These are phyloP conservation scores for Acleris literana DNA, from an alignment of 2,888 invertebrate species.

Conservation along the genomic window DNA sequence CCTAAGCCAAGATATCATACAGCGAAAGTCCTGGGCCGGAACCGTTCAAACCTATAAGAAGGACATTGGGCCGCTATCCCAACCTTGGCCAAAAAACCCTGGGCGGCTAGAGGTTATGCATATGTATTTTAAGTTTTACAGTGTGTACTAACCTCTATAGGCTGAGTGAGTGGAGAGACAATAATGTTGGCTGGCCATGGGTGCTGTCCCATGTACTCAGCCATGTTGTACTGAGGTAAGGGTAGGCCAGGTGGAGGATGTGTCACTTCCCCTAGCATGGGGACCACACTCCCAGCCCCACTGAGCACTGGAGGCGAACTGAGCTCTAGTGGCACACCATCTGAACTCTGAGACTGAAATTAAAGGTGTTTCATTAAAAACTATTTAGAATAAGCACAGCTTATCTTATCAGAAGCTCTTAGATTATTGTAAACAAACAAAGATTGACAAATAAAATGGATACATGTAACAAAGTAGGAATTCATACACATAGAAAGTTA, in stretches of 20 bases:
- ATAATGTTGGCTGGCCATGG: constrained; percentile 77
- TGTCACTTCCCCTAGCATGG: constrained; percentile 68
- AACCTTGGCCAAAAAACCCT: too few species aligned
- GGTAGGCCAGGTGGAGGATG: constrained; percentile 78
- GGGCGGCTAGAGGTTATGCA: too few species aligned
- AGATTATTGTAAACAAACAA: too few species aligned
- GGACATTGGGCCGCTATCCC: too few species aligned
- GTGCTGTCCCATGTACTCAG: constrained; percentile 74
- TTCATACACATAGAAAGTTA: too few species aligned
- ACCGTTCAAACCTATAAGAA: too few species aligned
- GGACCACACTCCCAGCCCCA: constrained; percentile 61
- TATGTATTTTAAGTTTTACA: too few species aligned
- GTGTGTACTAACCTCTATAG: constrained; percentile 72
- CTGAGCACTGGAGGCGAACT: constrained; percentile 69
- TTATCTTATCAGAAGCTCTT: too few species aligned
- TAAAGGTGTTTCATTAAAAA: not conserved
- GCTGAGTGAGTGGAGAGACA: constrained; percentile 71
- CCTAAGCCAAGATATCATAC: too few species aligned
- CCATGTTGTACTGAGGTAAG: constrained; percentile 75
- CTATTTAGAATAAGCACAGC: not conserved
- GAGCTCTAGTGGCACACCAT: constrained; percentile 63
- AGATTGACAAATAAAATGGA: too few species aligned
- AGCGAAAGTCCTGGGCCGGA: too few species aligned
- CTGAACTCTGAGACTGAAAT: constrained; percentile 65
- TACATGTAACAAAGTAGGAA: too few species aligned